Conservation (phyloP, 53 echinoderm and acorn worm genomes). For the Apostichopus leukothele region DNA sequence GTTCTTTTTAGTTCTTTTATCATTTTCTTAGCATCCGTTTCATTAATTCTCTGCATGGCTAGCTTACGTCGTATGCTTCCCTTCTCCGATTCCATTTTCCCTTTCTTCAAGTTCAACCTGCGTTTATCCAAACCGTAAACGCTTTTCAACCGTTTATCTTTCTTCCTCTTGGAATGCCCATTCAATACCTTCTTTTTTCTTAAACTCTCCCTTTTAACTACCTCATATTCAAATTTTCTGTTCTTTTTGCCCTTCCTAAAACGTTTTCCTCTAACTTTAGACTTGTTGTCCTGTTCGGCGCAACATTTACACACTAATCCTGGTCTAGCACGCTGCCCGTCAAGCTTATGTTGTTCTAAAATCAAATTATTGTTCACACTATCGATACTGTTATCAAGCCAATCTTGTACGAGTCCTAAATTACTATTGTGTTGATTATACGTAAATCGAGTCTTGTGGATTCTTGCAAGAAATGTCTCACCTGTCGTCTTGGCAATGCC, state of each 20-base stretch:
- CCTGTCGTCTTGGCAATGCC: neutral
- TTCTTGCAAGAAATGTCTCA: neutral
- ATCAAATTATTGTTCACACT: neutral
- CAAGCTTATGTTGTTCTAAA: neutral
- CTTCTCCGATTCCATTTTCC: neutral
- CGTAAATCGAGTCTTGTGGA: neutral
- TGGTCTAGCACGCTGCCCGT: neutral
- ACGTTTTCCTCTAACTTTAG: neutral
- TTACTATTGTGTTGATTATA: conserved; percentile 14
- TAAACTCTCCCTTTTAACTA: neutral
- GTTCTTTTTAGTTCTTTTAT: conserved; percentile 45
- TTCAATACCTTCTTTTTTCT: conserved; percentile 26
- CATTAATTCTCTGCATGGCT: neutral
- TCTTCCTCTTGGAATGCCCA: conserved; percentile 21
- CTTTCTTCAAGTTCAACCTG: neutral
- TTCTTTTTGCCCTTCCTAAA: conserved; percentile 20
- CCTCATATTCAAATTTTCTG: conserved; percentile 19
- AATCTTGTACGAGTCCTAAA: conserved; percentile 9
- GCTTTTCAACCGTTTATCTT: conserved; percentile 18
- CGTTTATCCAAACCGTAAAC: neutral
- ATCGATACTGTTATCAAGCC: conserved; percentile 10
- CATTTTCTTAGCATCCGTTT: conserved; percentile 43
- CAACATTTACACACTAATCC: neutral
- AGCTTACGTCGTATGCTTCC: conserved; percentile 21
- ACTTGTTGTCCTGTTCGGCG: neutral